Evolutionary conservation across 2,797 vertebrate genomes (phyloP).

Genomic region (Clarias pachynema): DNA sequence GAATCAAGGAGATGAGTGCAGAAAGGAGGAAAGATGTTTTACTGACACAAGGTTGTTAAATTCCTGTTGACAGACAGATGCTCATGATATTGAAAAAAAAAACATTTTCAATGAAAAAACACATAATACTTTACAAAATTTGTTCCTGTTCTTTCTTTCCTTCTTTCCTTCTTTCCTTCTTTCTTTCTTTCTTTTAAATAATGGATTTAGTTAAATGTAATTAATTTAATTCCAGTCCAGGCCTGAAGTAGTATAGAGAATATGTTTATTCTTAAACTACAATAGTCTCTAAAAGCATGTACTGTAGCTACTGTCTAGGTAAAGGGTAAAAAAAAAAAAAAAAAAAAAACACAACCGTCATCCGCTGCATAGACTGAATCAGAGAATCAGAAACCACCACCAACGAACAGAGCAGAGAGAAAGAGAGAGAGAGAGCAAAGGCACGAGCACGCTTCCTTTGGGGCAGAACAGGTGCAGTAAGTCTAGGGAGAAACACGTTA

Average conservation of each 20-base stretch:
- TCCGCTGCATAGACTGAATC: slow-evolving; percentile 44
- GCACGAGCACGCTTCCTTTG: slow-evolving; percentile 40
- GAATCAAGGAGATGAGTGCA: background rate
- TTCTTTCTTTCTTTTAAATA: background rate
- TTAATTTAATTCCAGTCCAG: background rate
- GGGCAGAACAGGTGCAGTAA: slow-evolving; percentile 50
- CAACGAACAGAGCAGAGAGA: slow-evolving; percentile 43
- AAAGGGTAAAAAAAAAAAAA: background rate
- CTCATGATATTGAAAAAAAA: background rate
- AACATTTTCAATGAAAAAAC: background rate
- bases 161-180: background rate
- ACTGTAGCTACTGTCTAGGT: slow-evolving; percentile 11
- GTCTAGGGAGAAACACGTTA: slow-evolving; percentile 36
- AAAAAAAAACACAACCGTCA: slow-evolving; percentile 39
- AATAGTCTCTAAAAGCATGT: slow-evolving; percentile 1
- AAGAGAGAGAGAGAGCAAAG: background rate
- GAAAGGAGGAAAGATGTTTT: slow-evolving; percentile 5
- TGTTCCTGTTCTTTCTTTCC: background rate
- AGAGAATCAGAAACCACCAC: slow-evolving; percentile 52
- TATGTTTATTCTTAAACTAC: background rate
- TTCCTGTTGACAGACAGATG: slow-evolving; percentile 1
- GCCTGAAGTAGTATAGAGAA: background rate
- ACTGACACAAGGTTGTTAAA: slow-evolving; percentile 8
- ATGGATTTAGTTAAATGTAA: background rate
- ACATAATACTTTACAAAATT: background rate